phyloP scores from a whole-genome alignment of 2,888 invertebrate genomes.

The Microctonus hyperodae region DNA sequence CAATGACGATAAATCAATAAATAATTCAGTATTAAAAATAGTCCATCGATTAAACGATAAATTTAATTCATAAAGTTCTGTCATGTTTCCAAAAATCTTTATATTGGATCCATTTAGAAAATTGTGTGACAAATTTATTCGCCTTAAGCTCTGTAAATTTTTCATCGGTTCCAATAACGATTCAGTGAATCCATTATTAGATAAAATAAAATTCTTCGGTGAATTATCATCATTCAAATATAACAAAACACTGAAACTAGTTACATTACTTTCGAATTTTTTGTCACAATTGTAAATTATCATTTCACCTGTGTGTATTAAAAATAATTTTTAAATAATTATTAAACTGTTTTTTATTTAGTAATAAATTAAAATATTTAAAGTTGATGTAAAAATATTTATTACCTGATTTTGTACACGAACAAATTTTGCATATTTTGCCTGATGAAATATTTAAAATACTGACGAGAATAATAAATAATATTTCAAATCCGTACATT shows the following conservation, averaged over 20 bases:
- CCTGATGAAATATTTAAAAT: slow-evolving; percentile 35
- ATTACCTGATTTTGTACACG: slow-evolving; percentile 46
- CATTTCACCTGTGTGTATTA: slow-evolving; percentile 36
- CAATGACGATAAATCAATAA: slow-evolving; percentile 61
- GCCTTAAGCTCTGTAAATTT: slow-evolving; percentile 62
- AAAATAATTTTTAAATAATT: neutral
- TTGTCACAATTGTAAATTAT: slow-evolving; percentile 43
- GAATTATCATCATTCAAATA: slow-evolving; percentile 62
- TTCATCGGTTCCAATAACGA: slow-evolving; percentile 65
- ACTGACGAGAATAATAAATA: slow-evolving; percentile 34
- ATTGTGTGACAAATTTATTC: slow-evolving; percentile 67
- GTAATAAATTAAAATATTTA: neutral
- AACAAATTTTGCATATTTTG: slow-evolving; percentile 49
- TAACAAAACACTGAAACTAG: slow-evolving; percentile 43
- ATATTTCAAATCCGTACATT: slow-evolving; percentile 20
- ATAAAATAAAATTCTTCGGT: slow-evolving; percentile 64
- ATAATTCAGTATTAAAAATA: slow-evolving; percentile 62
- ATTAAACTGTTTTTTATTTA: neutral
- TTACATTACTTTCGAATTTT: slow-evolving; percentile 39
- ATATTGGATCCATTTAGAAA: slow-evolving; percentile 62
- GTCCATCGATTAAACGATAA: slow-evolving; percentile 65
- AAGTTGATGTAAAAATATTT: neutral
- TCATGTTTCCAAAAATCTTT: slow-evolving; percentile 60
- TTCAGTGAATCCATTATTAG: slow-evolving; percentile 64
- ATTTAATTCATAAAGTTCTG: slow-evolving; percentile 61